Base-by-base conservation (phyloP, 2,888 invertebrate genomes). In the Helleia helle region DNA sequence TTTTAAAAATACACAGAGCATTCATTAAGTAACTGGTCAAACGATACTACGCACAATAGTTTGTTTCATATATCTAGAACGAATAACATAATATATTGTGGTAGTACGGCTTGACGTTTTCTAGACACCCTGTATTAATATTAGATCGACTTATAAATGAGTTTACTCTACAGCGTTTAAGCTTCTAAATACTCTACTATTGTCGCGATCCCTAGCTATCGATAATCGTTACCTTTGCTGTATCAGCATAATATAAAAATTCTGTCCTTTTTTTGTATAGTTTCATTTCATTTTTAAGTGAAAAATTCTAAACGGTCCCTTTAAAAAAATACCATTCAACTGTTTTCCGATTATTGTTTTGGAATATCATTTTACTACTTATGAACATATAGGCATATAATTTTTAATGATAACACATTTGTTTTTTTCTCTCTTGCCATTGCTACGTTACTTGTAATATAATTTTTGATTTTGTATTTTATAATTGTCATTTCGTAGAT, bases 111-210 rank as follows among this genome's bases (percentile, higher is more conserved):
- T 70, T 67, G 71, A 69, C 62, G 66, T 59, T 56, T 56, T 55
- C 18, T 62, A 56, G 55, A 61, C 68, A 75, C 77, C 75, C 76
- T 76, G 76, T 77, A 70, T 65, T 65, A 64, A 52, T 58, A 58
- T 62, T 56, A 58, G 55, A 58, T 58, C 57, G 54, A 55, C 48
- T 53, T 60, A 53, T 58, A 48, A 54, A 55, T 52, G 56, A 52
- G 51, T 57, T 62, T 63, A 66, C 55, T 64, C 59, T 73, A 75
- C 72, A 74, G 73, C 73, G 42, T 54, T 59, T 59, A 74, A 77
- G 77, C 79, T 64, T 70, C 76, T 77, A 77, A 74, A 75, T 59
- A 64, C 56, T 57, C 81, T 81, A 83, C 80, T 83, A 83, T 83
- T 83, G 83, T 83, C 83, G 71, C 71, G 58, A 72, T 77, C 65